Evolutionary conservation across 2,113 vertebrate species (phyloP), one percentile per base, ranked within the genome.

Genomic region (Oncorhynchus tshawytscha): DNA sequence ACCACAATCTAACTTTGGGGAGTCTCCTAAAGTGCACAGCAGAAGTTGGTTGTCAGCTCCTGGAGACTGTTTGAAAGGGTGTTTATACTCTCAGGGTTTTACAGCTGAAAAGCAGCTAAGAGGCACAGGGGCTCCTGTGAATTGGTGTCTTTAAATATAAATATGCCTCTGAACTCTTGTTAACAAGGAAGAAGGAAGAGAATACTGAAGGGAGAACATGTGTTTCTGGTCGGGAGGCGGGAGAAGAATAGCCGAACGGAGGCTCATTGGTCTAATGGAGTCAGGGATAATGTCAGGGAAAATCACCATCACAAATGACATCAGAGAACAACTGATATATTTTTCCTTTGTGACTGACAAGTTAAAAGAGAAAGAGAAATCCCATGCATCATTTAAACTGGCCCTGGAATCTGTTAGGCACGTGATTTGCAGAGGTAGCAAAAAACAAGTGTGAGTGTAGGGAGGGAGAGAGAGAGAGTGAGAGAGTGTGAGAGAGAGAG

Each of bases 241-340:
- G 8, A 66, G 67, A 79, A 77, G 79, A 76, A 77, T 70, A 74
- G 79, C 67, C 20, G 49, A 70, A 83, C 88, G 91, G 89, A 88
- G 62, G 45, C 84, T 93, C 92, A 95, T 94, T 94, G 93, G 91
- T 94, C 94, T 95, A 95, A 96, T 95, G 94, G 93, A 94, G 93
- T 88, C 5, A 34, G 31, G 31, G 31, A 34, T 34, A 87, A 89
- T 95, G 92, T 95, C 95, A 94, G 92, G 89, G 87, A 87, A 93
- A 93, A 94, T 95, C 91, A 95, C 87, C 91, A 88, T 95, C 93
- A 93, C 84, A 82, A 92, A 92, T 78, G 91, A 92, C 92, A 94
- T 85, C 76, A 87, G 89, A 91, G 91, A 91, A 90, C 89, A 93
- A 94, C 89, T 94, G 92, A 94, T 95, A 94, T 91, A 81, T 85